Conservation (phyloP, 2,888 invertebrate species). For the Andricus curvator region DNA sequence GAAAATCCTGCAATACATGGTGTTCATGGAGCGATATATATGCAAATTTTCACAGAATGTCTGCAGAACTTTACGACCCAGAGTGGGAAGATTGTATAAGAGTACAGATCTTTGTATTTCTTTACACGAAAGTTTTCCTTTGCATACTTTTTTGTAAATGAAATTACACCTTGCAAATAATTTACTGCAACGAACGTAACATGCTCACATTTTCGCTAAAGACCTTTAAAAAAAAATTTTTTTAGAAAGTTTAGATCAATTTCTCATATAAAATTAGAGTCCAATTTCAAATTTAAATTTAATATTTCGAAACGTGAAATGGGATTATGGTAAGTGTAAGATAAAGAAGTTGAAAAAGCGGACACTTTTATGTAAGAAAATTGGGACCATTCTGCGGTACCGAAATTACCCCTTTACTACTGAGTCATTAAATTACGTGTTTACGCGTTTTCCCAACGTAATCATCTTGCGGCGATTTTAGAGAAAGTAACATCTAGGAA, state of each 20-base stretch:
- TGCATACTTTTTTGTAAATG: conserved; percentile 9
- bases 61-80: conserved; percentile 53
- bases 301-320: not conserved
- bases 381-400: not conserved
- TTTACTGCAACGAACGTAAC: not conserved
- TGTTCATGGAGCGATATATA: conserved; percentile 52
- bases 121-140: conserved; percentile 27
- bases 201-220: not conserved
- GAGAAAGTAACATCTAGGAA: conserved; percentile 9
- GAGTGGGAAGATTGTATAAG: conserved; percentile 5
- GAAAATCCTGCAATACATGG: conserved; percentile 39
- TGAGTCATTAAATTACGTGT: not conserved
- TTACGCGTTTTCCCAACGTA: not conserved
- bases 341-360: not conserved
- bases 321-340: not conserved
- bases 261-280: not conserved
- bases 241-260: not conserved
- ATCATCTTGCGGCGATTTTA: not conserved
- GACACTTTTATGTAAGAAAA: not conserved
- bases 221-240: not conserved
- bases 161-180: conserved; percentile 11
- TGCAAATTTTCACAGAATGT: conserved; percentile 58
- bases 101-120: conserved; percentile 1
- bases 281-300: conserved; percentile 1
- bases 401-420: not conserved